Evolutionary conservation across 2,797 vertebrate species (phyloP).

Genomic region (Anguilla anguilla): DNA sequence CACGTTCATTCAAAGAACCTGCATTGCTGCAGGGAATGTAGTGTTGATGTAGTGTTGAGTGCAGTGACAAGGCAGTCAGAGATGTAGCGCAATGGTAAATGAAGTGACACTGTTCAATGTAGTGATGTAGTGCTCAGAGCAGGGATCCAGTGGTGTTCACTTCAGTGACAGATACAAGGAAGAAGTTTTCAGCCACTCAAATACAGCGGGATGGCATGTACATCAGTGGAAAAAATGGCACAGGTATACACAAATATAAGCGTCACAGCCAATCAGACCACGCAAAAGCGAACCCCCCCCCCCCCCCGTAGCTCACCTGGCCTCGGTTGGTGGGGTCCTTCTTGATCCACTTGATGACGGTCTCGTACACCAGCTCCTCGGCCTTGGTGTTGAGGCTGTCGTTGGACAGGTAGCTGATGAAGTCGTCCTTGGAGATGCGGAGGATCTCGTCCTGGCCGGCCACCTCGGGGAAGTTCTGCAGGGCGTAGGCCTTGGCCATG

Average conservation of each 20-base stretch:
- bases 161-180: background rate
- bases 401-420: conserved; percentile 92
- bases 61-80: background rate
- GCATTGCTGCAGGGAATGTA: background rate
- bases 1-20: background rate
- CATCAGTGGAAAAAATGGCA: background rate
- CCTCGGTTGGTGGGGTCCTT: conserved; percentile 83
- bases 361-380: conserved; percentile 96
- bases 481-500: conserved; percentile 97
- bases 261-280: background rate
- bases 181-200: background rate
- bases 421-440: conserved; percentile 91
- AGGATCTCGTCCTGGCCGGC: conserved; percentile 94
- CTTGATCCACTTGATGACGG: conserved; percentile 97
- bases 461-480: conserved; percentile 97
- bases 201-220: background rate
- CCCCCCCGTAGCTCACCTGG: conserved; percentile 77
- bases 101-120: background rate
- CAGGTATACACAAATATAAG: background rate
- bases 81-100: background rate
- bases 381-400: conserved; percentile 98
- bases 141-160: background rate
- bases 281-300: background rate
- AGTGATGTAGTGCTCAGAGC: background rate
- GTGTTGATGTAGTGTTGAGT: background rate